Percentiles rank a stretch among this genome's conserved stretches.
Conservation (phyloP, 2,797 vertebrate genomes). For the Pseudochirops cupreus region DNA sequence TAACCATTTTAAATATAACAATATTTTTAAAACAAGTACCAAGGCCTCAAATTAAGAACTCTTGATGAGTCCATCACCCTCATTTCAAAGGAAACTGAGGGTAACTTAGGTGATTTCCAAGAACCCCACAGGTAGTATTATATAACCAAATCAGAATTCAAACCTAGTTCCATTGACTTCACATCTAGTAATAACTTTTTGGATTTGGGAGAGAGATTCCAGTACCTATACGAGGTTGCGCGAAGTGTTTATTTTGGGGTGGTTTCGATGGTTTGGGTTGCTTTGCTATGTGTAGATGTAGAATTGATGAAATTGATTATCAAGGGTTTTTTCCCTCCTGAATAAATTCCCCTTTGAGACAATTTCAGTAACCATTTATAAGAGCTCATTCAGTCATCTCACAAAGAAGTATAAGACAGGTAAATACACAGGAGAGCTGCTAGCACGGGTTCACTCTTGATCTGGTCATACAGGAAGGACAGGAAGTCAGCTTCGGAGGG, state of each 20-base stretch:
- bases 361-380: too few species aligned
- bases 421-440: too few species aligned
- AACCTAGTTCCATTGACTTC: background rate
- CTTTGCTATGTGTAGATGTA: too few species aligned
- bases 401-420: too few species aligned
- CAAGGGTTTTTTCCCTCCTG: too few species aligned
- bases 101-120: background rate
- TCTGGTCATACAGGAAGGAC: too few species aligned
- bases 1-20: background rate
- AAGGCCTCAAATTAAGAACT: background rate
- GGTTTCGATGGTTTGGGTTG: background rate
- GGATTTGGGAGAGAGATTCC: background rate
- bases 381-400: too few species aligned
- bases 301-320: too few species aligned
- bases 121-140: background rate
- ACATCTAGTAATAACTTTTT: background rate
- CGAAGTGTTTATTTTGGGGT: background rate
- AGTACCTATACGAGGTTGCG: background rate
- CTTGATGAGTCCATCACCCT: background rate
- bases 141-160: background rate
- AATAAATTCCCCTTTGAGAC: too few species aligned
- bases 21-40: background rate
- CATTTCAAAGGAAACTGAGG: background rate
- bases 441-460: too few species aligned
- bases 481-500: too few species aligned